phyloP scores from a whole-genome alignment of 2,113 vertebrate species.

The Columba janthina region DNA sequence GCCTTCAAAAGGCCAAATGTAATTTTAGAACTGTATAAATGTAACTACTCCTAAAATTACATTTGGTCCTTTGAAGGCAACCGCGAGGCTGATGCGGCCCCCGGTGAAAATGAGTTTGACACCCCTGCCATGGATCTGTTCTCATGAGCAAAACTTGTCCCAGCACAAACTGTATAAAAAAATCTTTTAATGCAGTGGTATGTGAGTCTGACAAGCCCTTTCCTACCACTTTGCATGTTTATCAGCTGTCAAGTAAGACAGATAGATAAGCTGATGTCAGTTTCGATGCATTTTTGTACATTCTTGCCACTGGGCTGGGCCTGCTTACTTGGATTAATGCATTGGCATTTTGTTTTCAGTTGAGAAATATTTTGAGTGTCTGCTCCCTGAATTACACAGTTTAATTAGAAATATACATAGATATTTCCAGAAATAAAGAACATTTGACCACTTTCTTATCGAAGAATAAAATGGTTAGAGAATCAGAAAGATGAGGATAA shows the following conservation, averaged over 20 bases:
- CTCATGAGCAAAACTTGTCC: neutral
- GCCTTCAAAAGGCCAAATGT: no score
- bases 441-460: neutral
- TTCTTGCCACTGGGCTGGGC: neutral
- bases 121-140: neutral
- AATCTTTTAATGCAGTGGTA: neutral
- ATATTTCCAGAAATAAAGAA: neutral
- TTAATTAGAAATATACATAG: neutral
- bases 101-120: no score
- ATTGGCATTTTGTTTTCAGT: neutral
- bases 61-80: no score
- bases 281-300: neutral
- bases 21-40: no score
- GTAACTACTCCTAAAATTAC: no score
- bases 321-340: neutral
- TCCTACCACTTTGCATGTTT: neutral
- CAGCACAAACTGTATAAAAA: neutral
- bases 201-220: neutral
- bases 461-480: neutral
- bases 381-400: neutral
- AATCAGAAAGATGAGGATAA: neutral
- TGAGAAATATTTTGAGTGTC: neutral
- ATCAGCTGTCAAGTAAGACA: neutral
- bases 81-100: no score
- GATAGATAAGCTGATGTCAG: neutral